Conservation (phyloP, 2,888 invertebrate genomes). For the Argyra leucocephala region DNA sequence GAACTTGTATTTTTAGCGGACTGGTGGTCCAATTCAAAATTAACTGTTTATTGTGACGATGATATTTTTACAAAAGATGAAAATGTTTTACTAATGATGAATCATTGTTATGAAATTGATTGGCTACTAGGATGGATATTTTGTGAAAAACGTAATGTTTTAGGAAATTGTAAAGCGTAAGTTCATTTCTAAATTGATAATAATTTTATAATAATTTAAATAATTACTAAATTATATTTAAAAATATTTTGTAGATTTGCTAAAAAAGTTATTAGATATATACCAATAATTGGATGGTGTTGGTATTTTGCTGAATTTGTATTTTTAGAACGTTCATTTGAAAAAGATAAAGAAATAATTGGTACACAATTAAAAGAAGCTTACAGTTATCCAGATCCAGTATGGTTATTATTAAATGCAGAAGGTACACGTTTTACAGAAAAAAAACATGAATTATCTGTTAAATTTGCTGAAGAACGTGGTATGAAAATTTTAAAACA, state of each 20-base stretch:
- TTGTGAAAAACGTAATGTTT: constrained; percentile 64
- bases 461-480: constrained; percentile 77
- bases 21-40: constrained; percentile 80
- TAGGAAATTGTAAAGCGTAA: constrained; percentile 92
- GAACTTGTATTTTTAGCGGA: constrained; percentile 86
- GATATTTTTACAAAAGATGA: constrained; percentile 77
- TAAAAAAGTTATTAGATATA: constrained; percentile 80
- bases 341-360: constrained; percentile 79
- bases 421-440: constrained; percentile 89
- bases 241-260: constrained; percentile 44
- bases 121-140: constrained; percentile 93
- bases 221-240: too few species aligned
- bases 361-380: constrained; percentile 69
- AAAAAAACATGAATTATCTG: constrained; percentile 75
- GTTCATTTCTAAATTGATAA: too few species aligned
- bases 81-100: constrained; percentile 83
- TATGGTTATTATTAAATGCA: constrained; percentile 80
- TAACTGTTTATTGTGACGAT: constrained; percentile 66
- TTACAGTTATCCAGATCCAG: constrained; percentile 80
- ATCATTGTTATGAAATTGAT: constrained; percentile 91
- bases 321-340: constrained; percentile 83
- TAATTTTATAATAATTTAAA: too few species aligned
- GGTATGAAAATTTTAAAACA: constrained; percentile 77
- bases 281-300: constrained; percentile 91
- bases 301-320: constrained; percentile 94